Conservation (phyloP, 1,140 invertebrate genomes). For the Octopus bimaculoides region DNA sequence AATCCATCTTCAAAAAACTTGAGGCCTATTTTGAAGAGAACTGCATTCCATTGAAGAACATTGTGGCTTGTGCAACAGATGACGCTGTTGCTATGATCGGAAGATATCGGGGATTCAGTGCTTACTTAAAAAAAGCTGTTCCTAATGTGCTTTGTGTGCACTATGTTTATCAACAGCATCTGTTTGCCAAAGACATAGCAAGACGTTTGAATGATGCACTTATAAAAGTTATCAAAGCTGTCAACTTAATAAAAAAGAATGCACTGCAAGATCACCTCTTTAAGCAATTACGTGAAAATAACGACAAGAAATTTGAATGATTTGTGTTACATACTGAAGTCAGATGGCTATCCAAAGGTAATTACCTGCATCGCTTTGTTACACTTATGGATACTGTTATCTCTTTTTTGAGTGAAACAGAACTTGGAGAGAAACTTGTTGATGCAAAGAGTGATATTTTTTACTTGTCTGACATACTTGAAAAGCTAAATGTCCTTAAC, state of each 20-base stretch:
- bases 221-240: background rate
- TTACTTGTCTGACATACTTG: constrained; percentile 4
- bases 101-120: background rate
- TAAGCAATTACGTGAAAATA: background rate
- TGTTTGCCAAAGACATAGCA: background rate
- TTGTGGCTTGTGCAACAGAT: constrained; percentile 11
- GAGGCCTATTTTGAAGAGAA: background rate
- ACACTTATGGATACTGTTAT: background rate
- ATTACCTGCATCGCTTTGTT: background rate
- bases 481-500: constrained; percentile 10
- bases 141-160: background rate
- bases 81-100: background rate
- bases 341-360: background rate
- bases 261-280: background rate
- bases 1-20: background rate
- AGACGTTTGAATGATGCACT: background rate
- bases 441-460: background rate
- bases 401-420: background rate
- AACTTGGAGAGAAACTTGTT: background rate
- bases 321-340: constrained; percentile 1
- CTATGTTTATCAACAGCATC: background rate
- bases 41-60: background rate
- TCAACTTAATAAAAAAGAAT: background rate
- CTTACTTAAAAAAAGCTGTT: background rate
- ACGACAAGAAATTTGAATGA: background rate